Percentiles rank a stretch among this genome's conserved stretches.
Evolutionary conservation across 2,888 invertebrate genomes (phyloP).

Genomic region (Ectemnius lituratus): DNA sequence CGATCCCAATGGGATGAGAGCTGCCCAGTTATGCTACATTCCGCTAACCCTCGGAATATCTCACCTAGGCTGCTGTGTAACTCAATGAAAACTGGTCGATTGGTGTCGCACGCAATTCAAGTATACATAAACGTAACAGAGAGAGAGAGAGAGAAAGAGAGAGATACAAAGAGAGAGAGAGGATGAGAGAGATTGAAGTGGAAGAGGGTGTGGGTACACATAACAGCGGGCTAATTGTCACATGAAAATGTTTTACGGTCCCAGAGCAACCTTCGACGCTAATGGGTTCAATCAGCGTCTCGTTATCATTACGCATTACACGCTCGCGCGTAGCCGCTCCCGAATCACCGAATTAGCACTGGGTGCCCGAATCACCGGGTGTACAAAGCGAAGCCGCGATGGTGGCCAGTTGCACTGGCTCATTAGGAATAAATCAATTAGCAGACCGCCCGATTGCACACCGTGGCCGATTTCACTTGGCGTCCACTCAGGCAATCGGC

Average conservation of each 20-base stretch:
- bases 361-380: conserved; percentile 15
- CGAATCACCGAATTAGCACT: conserved; percentile 33
- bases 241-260: conserved; percentile 21
- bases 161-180: no score
- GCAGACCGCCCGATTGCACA: conserved; percentile 46
- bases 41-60: no score
- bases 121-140: no score
- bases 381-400: conserved; percentile 40
- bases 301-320: conserved; percentile 52
- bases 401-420: conserved; percentile 35
- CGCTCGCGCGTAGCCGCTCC: conserved; percentile 16
- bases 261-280: conserved; percentile 14
- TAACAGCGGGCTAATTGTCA: background rate
- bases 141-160: no score
- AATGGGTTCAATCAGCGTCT: conserved; percentile 41
- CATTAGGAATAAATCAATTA: conserved; percentile 64
- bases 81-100: no score
- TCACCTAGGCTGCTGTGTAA: no score
- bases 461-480: conserved; percentile 41
- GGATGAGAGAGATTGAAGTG: no score
- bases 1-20: background rate
- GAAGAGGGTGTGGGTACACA: no score
- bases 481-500: conserved; percentile 44
- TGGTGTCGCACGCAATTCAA: no score
- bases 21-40: no score